Evolutionary conservation across 2,113 vertebrate genomes (phyloP), one percentile per base, ranked within the genome.

Genomic region (Dasypus novemcinctus): DNA sequence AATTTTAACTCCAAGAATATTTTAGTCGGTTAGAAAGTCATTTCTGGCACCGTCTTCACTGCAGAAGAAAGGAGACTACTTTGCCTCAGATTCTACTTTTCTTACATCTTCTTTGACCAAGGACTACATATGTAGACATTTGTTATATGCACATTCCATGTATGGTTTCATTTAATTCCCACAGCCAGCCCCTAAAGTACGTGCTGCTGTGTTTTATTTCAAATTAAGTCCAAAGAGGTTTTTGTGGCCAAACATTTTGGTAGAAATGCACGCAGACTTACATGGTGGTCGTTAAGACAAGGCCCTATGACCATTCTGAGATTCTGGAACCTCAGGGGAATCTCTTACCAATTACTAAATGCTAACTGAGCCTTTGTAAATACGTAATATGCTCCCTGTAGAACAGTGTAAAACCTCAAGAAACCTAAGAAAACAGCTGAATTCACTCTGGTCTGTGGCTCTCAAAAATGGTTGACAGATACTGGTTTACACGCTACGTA

Each of bases 381-480:
- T 66, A 13, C 2, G 43, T 85, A 79, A 23, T 71, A 0, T 15
- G 7, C 68, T 97, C 49, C 82, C 57, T 82, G 90, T 6, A 17
- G 52, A 79, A 80, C 15, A 83, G 18, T 84, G 14, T 5, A 93
- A 96, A 36, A 41, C 83, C 75, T 69, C 20, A 5, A 75, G 87
- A 90, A 94, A 57, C 29, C 41, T 66, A 94, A 43, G 18, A 21
- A 93, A 86, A 90, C 61, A 93, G 90, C 72, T 93, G 57, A 38
- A 80, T 91, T 84, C 80, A 94, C n/a, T 89, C 87, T 96, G 95
- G 90, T 90, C 38, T 72, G 12, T 21, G 23, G 9, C 20, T 82
- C 33, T 41, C 88, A 95, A 41, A 8, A 92, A 29, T 57, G 93
- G 90, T 25, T 92, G 87, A 38, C 52, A 90, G 2, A 23, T 18